A percentile compares a stretch with the other conserved stretches of the same genome.
These are phyloP conservation scores for Drosophila busckii DNA, from an alignment of 1,140 invertebrate genomes.

Conservation along the genomic window DNA sequence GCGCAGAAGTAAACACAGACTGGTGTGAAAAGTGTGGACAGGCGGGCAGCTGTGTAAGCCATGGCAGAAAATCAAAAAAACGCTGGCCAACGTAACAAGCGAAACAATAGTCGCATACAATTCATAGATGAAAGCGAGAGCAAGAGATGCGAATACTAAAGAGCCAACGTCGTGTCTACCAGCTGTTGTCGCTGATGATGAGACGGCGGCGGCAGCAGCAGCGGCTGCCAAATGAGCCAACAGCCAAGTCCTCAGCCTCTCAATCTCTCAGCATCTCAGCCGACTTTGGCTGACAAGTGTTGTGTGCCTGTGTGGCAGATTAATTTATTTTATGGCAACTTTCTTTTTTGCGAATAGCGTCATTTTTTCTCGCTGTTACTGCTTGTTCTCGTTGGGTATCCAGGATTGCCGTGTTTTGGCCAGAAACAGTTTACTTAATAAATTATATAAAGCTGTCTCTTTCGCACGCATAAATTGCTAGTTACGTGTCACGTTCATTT, in stretches of 20 bases:
- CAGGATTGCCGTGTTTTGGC: constrained; percentile 6
- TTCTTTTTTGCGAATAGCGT: constrained; percentile 47
- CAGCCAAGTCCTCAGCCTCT: background rate
- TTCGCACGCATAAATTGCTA: constrained; percentile 47
- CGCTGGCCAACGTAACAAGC: constrained; percentile 26
- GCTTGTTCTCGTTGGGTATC: too few species aligned
- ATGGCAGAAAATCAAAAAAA: constrained; percentile 18
- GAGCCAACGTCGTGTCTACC: constrained; percentile 14
- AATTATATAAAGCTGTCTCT: constrained; percentile 57
- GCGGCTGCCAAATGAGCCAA: constrained; percentile 40
- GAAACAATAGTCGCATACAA: constrained; percentile 46
- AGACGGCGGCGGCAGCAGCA: constrained; percentile 13
- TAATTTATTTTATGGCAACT: constrained; percentile 68
- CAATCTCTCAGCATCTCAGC: background rate
- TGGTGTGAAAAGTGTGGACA: constrained; percentile 55
- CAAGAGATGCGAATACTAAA: background rate
- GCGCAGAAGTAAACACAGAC: constrained; percentile 70
- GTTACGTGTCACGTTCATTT: constrained; percentile 4
- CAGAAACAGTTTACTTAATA: constrained; percentile 41
- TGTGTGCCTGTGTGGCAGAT: constrained; percentile 41
- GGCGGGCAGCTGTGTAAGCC: constrained; percentile 12
- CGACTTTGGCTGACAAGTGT: constrained; percentile 50
- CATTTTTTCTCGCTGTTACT: constrained; percentile 11
- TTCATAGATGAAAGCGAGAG: background rate
- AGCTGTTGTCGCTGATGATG: constrained; percentile 36